These are phyloP conservation scores for Megamerina dolium DNA, from an alignment of 2,888 invertebrate species.

Conservation along the genomic window DNA sequence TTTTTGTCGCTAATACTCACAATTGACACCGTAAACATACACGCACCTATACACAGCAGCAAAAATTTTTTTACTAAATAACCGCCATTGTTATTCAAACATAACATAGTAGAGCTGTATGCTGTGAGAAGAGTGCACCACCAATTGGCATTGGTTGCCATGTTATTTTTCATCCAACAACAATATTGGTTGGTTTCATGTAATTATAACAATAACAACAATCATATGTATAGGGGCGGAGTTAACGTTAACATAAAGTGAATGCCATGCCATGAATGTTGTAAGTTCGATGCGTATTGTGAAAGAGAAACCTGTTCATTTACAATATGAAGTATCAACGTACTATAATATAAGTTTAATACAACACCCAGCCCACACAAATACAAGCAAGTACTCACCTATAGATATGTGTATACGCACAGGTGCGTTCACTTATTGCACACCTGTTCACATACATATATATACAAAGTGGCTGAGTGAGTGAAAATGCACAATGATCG, in stretches of 20 bases:
- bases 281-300: too few species aligned
- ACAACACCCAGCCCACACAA: constrained; percentile 4
- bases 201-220: constrained; percentile 4
- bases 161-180: constrained; percentile 16
- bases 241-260: too few species aligned
- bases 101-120: background rate
- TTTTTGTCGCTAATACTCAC: too few species aligned
- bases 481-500: background rate
- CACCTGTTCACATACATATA: constrained; percentile 9
- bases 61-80: too few species aligned
- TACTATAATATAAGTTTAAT: background rate
- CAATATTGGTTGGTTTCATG: constrained; percentile 2
- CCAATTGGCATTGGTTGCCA: constrained; percentile 26
- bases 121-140: constrained; percentile 5
- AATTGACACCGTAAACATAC: too few species aligned
- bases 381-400: too few species aligned
- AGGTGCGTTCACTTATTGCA: background rate
- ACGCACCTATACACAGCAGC: too few species aligned
- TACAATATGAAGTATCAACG: too few species aligned
- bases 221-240: constrained; percentile 19
- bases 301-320: too few species aligned
- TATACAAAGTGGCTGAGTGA: too few species aligned
- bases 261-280: too few species aligned
- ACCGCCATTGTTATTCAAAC: constrained; percentile 22
- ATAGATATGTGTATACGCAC: too few species aligned